phyloP scores from a whole-genome alignment of 2,797 vertebrate species.

The Hyperoplus lanceolatus region DNA sequence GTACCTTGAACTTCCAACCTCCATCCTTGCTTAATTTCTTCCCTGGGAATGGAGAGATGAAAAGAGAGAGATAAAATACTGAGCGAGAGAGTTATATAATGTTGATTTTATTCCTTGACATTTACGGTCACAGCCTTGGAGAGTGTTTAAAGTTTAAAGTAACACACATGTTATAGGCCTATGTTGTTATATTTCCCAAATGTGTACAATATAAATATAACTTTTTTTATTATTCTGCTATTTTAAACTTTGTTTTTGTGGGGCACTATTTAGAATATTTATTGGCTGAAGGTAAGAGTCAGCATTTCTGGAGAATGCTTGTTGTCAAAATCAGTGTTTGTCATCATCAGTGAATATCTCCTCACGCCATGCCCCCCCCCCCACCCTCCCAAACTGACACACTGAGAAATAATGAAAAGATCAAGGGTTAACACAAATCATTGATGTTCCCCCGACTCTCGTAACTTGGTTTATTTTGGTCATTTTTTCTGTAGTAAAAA shows the following conservation, averaged over 20 bases:
- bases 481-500: too few species aligned
- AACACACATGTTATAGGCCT: constrained; percentile 9
- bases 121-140: constrained; percentile 62
- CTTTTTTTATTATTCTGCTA: not conserved
- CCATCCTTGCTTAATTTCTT: constrained; percentile 31
- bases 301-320: too few species aligned
- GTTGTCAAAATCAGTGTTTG: too few species aligned
- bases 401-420: too few species aligned
- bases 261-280: too few species aligned
- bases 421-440: too few species aligned
- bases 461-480: too few species aligned
- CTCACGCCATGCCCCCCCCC: too few species aligned
- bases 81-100: constrained; percentile 57
- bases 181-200: constrained; percentile 17
- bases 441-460: too few species aligned
- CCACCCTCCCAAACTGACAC: too few species aligned
- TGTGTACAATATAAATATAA: not conserved
- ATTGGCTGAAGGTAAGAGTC: too few species aligned
- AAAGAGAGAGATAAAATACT: constrained; percentile 61
- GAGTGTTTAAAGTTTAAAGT: constrained; percentile 42
- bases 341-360: too few species aligned
- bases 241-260: constrained; percentile 7
- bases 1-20: constrained; percentile 41
- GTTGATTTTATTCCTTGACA: constrained; percentile 52
- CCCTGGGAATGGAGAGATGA: constrained; percentile 47